phyloP scores from a whole-genome alignment of 1,140 invertebrate genomes.

The Drosophila trapezifrons region DNA sequence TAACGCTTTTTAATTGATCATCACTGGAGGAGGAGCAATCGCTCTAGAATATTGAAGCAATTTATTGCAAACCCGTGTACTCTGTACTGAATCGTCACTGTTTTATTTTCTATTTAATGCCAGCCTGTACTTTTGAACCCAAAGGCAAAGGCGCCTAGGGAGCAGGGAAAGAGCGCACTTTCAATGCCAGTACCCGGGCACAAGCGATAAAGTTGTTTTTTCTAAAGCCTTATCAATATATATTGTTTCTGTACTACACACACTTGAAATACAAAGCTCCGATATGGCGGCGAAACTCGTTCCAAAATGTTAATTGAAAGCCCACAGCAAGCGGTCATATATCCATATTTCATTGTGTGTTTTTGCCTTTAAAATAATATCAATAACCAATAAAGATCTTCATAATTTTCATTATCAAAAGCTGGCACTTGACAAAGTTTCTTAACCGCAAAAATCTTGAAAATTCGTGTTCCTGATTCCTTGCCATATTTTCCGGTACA shows the following conservation, averaged over 20 bases:
- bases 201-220: constrained; percentile 32
- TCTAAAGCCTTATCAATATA: constrained; percentile 11
- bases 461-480: not conserved
- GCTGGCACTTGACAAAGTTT: not conserved
- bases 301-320: constrained; percentile 9
- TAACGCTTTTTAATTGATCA: constrained; percentile 38
- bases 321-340: not conserved
- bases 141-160: constrained; percentile 47
- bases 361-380: too few relatives aligned
- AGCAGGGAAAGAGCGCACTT: constrained; percentile 16
- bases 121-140: constrained; percentile 63
- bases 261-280: not conserved
- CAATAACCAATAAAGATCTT: not conserved
- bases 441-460: constrained; percentile 4
- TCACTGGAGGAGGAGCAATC: constrained; percentile 12
- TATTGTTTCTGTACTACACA: not conserved
- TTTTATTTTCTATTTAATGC: constrained; percentile 15
- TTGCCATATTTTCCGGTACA: not conserved
- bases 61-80: not conserved
- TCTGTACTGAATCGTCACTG: constrained; percentile 7
- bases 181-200: constrained; percentile 15
- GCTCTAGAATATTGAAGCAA: constrained; percentile 18
- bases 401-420: not conserved
- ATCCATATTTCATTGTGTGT: too few relatives aligned
- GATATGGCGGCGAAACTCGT: not conserved